Conservation (phyloP, 2,113 vertebrate species). For the Perccottus glenii region DNA sequence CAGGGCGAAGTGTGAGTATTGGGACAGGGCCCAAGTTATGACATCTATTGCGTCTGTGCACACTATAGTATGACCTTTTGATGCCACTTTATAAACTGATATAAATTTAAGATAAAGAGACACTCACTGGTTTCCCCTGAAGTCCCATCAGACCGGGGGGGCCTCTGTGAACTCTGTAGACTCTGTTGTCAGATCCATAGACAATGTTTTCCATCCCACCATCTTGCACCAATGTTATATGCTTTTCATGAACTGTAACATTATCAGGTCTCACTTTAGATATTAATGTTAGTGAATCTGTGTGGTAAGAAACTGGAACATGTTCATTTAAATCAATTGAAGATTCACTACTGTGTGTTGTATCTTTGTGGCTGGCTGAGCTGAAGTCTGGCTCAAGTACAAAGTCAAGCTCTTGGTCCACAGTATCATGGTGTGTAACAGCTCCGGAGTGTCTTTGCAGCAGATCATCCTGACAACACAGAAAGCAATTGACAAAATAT, state of each 20-base stretch:
- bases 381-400: slow-evolving; percentile 47
- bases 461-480: slow-evolving; percentile 13
- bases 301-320: background rate
- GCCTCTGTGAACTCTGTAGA: slow-evolving; percentile 57
- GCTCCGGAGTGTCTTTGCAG: background rate
- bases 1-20: no score
- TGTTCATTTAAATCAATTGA: background rate
- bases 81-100: no score
- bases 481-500: background rate
- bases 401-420: slow-evolving; percentile 2
- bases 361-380: background rate
- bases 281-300: slow-evolving; percentile 23
- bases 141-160: slow-evolving; percentile 70
- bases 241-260: slow-evolving; percentile 34
- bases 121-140: slow-evolving; percentile 78
- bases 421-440: background rate
- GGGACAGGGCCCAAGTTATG: no score
- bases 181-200: slow-evolving; percentile 10
- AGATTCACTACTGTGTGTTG: background rate
- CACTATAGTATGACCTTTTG: no score
- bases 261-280: background rate
- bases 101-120: background rate
- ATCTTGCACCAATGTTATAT: slow-evolving; percentile 2
- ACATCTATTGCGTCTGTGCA: no score
- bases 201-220: background rate